phyloP scores from a whole-genome alignment of 2,888 invertebrate genomes.

The Zygothrica quintamaculata region DNA sequence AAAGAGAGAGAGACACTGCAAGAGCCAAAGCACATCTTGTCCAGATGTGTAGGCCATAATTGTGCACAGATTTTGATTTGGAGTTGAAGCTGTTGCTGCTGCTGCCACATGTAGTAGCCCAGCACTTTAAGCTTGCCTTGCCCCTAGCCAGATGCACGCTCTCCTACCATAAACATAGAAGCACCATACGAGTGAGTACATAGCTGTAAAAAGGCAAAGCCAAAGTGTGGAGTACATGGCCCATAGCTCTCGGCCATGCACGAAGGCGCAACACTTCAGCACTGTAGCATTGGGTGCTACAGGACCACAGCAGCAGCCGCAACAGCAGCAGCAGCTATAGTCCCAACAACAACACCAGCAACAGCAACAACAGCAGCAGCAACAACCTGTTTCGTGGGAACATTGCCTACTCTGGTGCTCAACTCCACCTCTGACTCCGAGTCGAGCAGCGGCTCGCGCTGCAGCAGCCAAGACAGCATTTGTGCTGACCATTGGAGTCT shows the following conservation, averaged over 20 bases:
- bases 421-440: conserved; percentile 59
- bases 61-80: conserved; percentile 81
- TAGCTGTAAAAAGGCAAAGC: conserved; percentile 71
- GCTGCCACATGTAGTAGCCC: conserved; percentile 28
- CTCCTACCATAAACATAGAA: conserved; percentile 33
- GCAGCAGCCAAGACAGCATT: conserved; percentile 26
- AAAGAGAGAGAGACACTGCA: background rate
- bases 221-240: conserved; percentile 67
- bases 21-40: conserved; percentile 43
- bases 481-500: conserved; percentile 61
- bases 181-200: conserved; percentile 9
- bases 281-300: conserved; percentile 39
- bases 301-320: conserved; percentile 34
- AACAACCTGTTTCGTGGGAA: conserved; percentile 85
- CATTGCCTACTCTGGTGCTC: conserved; percentile 82
- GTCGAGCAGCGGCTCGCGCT: conserved; percentile 36
- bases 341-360: conserved; percentile 21
- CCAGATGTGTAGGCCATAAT: conserved; percentile 81
- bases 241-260: conserved; percentile 80
- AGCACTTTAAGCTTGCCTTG: conserved; percentile 60
- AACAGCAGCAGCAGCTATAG: conserved; percentile 19
- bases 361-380: conserved; percentile 24
- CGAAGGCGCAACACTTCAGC: conserved; percentile 75
- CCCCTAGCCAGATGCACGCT: conserved; percentile 62
- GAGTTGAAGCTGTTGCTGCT: conserved; percentile 50